Evolutionary conservation across 92 coral and sea anemone species (phyloP), one percentile per base, ranked within the genome.

Genomic region (Micromussa lordhowensis): DNA sequence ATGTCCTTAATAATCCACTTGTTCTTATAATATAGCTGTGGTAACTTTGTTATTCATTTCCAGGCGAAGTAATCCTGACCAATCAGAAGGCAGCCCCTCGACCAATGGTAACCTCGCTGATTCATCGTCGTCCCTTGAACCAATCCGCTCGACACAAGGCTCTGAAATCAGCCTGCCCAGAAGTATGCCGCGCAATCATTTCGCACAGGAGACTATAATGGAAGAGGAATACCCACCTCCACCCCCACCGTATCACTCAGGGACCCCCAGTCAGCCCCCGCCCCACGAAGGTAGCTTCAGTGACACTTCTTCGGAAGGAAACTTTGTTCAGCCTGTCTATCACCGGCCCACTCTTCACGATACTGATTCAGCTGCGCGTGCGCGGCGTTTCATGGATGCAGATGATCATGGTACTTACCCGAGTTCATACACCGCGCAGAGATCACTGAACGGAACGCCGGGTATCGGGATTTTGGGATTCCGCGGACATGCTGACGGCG

Each of bases 131-230:
- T 94, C 98, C 26, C 91, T 96, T 30, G 97, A 96, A 72, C 98
- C 94, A 68, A 89, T 89, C 86, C 97, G 98, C 30, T 96, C 98
- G 35, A 84, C 92, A 12, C 92, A 94, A 78, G 98, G 98, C 75
- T 98, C 99, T 1, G 92, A 89, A 75, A 92, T 96, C 64, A 98
- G 99, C 75, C 90, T 98, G n/a, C 98, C 99, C 19, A 92, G 98
- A 64, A 96, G 94, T 84, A 78, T 91, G 84, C 84, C 94, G 21
- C 92, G 94, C 68, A 86, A 70, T 22, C 91, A 85, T 81, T 66
- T 91, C 32, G 85, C 95, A 14, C 98, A 93, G 74, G 93, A 93
- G 31, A 91, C 98, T 11, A 95, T 95, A 51, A 88, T 94, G 68
- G 98, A 95, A 77, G 98, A 95, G 63, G 92, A 91, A 51, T 90